Percentiles rank a stretch among this genome's conserved stretches.
Evolutionary conservation across 2,113 vertebrate genomes (phyloP).

Genomic region (Sialia sialis): DNA sequence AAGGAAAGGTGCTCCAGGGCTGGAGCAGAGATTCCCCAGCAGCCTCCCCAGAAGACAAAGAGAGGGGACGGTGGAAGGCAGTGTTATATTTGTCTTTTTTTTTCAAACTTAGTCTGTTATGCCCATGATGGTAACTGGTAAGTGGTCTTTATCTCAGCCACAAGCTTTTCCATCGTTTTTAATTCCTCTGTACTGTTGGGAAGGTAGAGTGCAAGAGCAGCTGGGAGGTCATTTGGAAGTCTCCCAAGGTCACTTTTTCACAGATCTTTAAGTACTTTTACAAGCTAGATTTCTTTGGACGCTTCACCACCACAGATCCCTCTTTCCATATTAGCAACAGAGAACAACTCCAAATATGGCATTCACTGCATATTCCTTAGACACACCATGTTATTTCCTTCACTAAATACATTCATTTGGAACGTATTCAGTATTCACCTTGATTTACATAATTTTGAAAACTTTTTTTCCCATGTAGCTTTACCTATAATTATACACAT

Average conservation of each 20-base stretch:
- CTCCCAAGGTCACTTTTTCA: not conserved
- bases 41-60: not conserved
- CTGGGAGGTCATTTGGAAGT: not conserved
- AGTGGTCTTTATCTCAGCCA: not conserved
- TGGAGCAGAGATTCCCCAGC: not conserved
- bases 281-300: not conserved
- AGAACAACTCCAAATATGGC: not conserved
- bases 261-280: not conserved
- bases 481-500: not conserved
- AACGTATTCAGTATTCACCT: not conserved
- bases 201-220: not conserved
- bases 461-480: not conserved
- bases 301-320: not conserved
- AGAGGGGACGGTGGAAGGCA: accelerated
- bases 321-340: not conserved
- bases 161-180: not conserved
- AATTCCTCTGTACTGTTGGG: not conserved
- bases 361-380: not conserved
- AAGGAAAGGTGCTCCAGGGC: not conserved
- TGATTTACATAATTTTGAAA: not conserved
- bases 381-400: not conserved
- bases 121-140: not conserved
- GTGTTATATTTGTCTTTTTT: not conserved
- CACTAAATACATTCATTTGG: not conserved
- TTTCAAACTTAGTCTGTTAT: not conserved